phyloP scores from a whole-genome alignment of 2,113 vertebrate species.

The Pithys albifrons region DNA sequence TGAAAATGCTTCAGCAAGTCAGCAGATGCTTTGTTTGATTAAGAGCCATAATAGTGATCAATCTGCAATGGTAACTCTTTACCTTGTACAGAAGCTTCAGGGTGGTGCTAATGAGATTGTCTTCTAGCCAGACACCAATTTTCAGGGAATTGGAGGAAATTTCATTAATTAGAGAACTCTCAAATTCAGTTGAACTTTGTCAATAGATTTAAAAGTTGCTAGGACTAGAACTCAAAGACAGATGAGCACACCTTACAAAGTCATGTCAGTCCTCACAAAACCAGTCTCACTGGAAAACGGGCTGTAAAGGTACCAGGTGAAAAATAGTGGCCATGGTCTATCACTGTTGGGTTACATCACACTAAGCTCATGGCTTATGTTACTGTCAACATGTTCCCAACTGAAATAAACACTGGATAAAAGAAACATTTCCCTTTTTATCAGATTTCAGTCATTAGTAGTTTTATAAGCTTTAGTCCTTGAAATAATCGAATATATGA shows the following conservation, averaged over 20 bases:
- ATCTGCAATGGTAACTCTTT: background rate
- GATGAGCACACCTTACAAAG: background rate
- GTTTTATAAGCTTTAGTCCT: background rate
- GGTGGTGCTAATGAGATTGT: background rate
- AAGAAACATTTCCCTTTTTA: background rate
- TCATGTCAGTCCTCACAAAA: background rate
- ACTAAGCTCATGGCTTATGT: background rate
- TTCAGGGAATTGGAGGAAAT: background rate
- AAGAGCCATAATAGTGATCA: background rate
- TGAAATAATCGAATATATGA: background rate
- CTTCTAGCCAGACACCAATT: background rate
- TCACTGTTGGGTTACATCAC: background rate
- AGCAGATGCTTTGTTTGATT: slow-evolving; percentile 6
- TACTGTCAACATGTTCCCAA: background rate
- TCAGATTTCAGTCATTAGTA: background rate
- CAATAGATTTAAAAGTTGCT: background rate
- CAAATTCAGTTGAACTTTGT: background rate
- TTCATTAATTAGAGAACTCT: background rate
- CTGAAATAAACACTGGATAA: background rate
- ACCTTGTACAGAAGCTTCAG: background rate
- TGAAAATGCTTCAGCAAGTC: background rate
- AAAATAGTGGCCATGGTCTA: accelerated
- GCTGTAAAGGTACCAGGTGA: accelerated
- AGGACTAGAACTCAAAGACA: background rate
- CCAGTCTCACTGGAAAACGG: background rate